Conservation (phyloP, 1,140 invertebrate genomes). For the Venturia canescens region DNA sequence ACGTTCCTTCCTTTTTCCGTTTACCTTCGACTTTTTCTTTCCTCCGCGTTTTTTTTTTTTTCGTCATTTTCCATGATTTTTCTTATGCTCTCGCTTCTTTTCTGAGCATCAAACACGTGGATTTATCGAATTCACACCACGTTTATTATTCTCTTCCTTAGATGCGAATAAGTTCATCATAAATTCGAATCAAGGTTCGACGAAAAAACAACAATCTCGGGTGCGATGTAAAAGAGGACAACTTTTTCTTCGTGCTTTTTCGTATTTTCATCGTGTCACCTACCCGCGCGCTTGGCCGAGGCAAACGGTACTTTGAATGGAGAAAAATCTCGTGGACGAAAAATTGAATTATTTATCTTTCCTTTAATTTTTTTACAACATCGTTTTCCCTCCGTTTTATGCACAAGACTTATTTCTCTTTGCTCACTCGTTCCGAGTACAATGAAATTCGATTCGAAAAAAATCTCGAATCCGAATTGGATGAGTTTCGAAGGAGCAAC, state of each 20-base stretch:
- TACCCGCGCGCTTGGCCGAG: not conserved
- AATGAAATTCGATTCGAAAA: not conserved
- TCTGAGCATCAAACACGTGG: not conserved
- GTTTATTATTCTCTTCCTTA: not conserved
- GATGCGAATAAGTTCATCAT: conserved; percentile 24
- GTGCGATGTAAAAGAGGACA: not conserved
- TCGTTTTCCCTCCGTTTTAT: not conserved
- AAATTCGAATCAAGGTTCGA: conserved; percentile 35
- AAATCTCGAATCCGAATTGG: not conserved
- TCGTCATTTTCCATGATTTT: not conserved
- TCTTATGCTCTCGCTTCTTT: not conserved
- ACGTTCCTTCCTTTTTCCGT: conserved; percentile 6
- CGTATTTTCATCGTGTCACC: not conserved
- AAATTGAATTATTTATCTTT: conserved; percentile 3
- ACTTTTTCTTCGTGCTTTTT: not conserved
- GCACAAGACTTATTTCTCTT: not conserved
- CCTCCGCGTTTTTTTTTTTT: conserved; percentile 1
- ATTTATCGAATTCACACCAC: conserved; percentile 23
- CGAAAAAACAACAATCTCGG: not conserved
- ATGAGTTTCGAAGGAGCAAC: not conserved
- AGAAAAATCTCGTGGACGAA: not conserved
- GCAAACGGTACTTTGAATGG: not conserved
- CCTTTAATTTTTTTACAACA: not conserved
- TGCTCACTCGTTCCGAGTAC: not conserved
- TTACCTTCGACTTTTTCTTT: not conserved